phyloP scores from a whole-genome alignment of 2,888 invertebrate genomes.

The Leptogaster cylindrica region DNA sequence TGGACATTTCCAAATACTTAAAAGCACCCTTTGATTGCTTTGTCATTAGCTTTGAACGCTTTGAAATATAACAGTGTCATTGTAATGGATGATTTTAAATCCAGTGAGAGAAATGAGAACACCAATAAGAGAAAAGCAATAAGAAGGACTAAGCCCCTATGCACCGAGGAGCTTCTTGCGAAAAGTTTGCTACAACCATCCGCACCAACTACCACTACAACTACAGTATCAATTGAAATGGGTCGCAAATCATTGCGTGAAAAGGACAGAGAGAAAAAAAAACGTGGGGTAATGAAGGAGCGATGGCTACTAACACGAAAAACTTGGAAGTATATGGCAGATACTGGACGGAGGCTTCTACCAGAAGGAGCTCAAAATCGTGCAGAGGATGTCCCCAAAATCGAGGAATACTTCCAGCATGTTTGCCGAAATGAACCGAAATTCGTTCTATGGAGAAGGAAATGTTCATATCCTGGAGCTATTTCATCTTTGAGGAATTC shows the following conservation, averaged over 20 bases:
- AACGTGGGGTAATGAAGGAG: conserved; percentile 67
- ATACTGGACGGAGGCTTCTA: conserved; percentile 82
- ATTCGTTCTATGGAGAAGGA: conserved; percentile 78
- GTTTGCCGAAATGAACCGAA: conserved; percentile 79
- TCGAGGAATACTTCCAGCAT: conserved; percentile 84
- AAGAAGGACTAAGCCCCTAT: conserved; percentile 9
- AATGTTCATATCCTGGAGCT: conserved; percentile 81
- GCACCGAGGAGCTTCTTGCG: conserved; percentile 9
- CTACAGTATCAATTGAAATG: conserved; percentile 32
- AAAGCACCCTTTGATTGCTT: too few species aligned
- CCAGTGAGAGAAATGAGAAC: not conserved
- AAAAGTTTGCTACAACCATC: not conserved
- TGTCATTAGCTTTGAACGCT: too few species aligned
- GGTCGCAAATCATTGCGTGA: conserved; percentile 17
- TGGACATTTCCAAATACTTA: too few species aligned
- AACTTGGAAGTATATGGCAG: conserved; percentile 93
- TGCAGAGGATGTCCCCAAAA: conserved; percentile 77
- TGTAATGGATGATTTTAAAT: conserved; percentile 18
- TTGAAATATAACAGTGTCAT: too few species aligned
- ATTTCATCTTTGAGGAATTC: conserved; percentile 49
- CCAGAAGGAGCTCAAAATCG: conserved; percentile 80
- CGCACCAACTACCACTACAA: conserved; percentile 4
- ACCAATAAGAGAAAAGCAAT: conserved; percentile 10
- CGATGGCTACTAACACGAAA: conserved; percentile 87
- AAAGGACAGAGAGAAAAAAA: conserved; percentile 52